Base-by-base conservation (phyloP, 2,888 invertebrate species). In the Campopleginae sp. region DNA sequence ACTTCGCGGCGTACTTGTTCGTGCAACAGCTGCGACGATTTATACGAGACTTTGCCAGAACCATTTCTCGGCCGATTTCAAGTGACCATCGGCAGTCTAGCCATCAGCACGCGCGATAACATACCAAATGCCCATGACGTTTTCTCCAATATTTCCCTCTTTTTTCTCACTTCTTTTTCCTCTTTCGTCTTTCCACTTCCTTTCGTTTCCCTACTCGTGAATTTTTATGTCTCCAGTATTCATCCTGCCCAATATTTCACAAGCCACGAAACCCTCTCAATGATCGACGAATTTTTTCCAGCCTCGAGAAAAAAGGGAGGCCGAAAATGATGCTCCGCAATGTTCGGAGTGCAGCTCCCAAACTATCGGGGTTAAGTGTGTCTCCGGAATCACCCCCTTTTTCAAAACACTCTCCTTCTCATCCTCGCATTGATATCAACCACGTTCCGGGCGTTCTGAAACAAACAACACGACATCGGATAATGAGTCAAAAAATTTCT, bases 361-460 rank as follows among this genome's bases (percentile, higher is more conserved):
- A 63, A 65, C 80, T 82, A 88, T 86, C 84, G 87, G 76, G 88
- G 87, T 89, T 87, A 88, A 88, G 88, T 86, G 86, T 70, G 77
- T 78, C 77, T 70, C 66, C 42, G 17, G 19, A 66, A 27, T 14
- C 14, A 6, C 12, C 27, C 58, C 58, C 23, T 58, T 58, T 58
- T 58, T 58, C 27, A 58, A 58, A 58, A 58, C 58, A 58, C 58
- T 27, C 58, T 58, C 14, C 58, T 27, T 14, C 27, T 27, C 58
- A 27, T 58, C 12, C 27, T 58, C 58, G 6, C 58, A 27, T 58
- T 58, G 14, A 14, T 58, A 58, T 58, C 58, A 58, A 58, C 58
- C 58, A 12, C 58, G 27, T 27, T 58, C 58, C 6, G 27, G 14
- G 58, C 58, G 27, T 58, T 46, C 84, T 84, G 84, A 68, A 84